phyloP scores from a whole-genome alignment of 1,140 invertebrate genomes.

The Papilio glaucus region DNA sequence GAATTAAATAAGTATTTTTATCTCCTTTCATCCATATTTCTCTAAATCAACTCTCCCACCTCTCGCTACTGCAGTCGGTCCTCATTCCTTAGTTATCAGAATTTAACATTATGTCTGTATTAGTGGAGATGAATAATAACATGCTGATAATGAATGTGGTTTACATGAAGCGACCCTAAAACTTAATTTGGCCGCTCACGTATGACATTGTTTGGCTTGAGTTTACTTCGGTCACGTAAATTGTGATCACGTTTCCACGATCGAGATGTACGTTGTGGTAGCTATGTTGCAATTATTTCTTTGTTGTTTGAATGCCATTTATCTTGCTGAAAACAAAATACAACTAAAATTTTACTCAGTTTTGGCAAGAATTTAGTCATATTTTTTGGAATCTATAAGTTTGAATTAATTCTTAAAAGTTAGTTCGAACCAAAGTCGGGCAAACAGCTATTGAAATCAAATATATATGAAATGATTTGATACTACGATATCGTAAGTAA shows the following conservation, averaged over 20 bases:
- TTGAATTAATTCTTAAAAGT: not conserved
- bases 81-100: too few relatives aligned
- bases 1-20: not conserved
- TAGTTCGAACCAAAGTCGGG: too few relatives aligned
- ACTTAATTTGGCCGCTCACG: constrained; percentile 28
- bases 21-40: not conserved
- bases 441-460: not conserved
- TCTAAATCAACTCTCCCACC: too few relatives aligned
- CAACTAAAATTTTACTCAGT: not conserved
- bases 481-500: not conserved
- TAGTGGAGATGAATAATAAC: too few relatives aligned
- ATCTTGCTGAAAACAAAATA: not conserved
- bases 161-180: constrained; percentile 16
- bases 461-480: not conserved
- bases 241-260: constrained; percentile 62
- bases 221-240: constrained; percentile 60
- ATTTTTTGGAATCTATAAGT: not conserved
- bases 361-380: not conserved
- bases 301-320: constrained; percentile 20
- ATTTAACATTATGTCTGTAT: too few relatives aligned
- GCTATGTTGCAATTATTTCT: constrained; percentile 48
- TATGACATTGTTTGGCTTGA: constrained; percentile 34
- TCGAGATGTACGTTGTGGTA: constrained; percentile 53
- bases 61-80: not conserved
- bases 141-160: not conserved